Percentiles rank a stretch among this genome's conserved stretches.
Evolutionary conservation across 2,888 invertebrate species (phyloP).

Genomic region (Drosophila helvetica): DNA sequence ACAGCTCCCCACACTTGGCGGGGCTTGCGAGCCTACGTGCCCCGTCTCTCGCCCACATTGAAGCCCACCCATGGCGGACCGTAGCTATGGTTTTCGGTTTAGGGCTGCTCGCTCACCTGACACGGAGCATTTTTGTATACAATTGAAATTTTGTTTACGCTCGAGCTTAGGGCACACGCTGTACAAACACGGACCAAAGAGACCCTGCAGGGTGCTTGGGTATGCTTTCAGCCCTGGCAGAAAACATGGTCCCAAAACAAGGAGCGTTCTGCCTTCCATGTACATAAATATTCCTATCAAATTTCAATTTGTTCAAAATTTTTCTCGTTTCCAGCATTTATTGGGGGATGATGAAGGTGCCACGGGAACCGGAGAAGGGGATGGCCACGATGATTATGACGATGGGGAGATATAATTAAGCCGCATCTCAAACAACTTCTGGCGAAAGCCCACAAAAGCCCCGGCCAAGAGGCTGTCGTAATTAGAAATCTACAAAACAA

Average conservation of each 20-base stretch:
- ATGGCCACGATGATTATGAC: not conserved
- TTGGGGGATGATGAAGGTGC: not conserved
- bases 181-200: constrained; percentile 26
- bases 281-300: constrained; percentile 71
- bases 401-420: constrained; percentile 65
- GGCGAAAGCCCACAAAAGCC: constrained; percentile 72
- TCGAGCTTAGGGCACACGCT: constrained; percentile 57
- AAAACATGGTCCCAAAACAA: constrained; percentile 17
- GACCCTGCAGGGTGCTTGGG: constrained; percentile 8
- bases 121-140: constrained; percentile 54
- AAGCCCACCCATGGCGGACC: constrained; percentile 4
- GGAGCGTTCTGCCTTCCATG: constrained; percentile 14
- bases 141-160: constrained; percentile 72
- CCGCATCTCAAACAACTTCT: constrained; percentile 56
- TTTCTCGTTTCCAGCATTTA: not conserved
- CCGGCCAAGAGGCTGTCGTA: constrained; percentile 53
- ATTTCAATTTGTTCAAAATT: constrained; percentile 76
- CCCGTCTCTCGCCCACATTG: not conserved
- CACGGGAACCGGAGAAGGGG: not conserved
- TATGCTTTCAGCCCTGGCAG: constrained; percentile 4
- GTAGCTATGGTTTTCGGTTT: constrained; percentile 24
- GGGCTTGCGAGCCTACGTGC: not conserved
- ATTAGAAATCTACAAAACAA: constrained; percentile 64
- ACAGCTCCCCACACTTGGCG: constrained; percentile 10
- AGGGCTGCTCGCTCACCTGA: constrained; percentile 51